Conservation (phyloP, 92 coral and sea anemone species). For the Actinernus sp. region DNA sequence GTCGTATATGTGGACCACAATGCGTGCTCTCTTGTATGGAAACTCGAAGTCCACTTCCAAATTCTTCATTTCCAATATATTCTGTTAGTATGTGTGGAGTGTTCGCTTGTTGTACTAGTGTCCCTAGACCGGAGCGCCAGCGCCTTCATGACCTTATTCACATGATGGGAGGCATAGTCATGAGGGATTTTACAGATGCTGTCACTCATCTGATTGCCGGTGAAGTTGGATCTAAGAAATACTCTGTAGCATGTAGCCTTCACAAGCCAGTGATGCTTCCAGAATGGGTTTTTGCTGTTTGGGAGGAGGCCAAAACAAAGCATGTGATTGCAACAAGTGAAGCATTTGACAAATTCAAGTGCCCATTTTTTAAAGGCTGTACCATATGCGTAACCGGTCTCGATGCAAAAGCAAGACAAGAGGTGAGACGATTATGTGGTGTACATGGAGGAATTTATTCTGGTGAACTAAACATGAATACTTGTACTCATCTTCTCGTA, state of each 20-base stretch:
- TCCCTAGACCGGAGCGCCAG: constrained; percentile 74
- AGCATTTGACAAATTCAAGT: constrained; percentile 64
- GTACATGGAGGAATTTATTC: constrained; percentile 87
- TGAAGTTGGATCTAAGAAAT: constrained; percentile 94
- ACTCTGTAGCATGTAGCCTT: constrained; percentile 80
- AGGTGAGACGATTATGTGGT: constrained; percentile 58
- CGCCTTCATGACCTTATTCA: constrained; percentile 66
- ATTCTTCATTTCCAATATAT: constrained; percentile 60
- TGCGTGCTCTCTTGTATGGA: constrained; percentile 85
- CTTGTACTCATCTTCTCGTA: constrained; percentile 89
- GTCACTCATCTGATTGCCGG: constrained; percentile 98
- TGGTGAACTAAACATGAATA: constrained; percentile 84
- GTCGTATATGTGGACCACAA: constrained; percentile 87
- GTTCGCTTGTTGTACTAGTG: constrained; percentile 75
- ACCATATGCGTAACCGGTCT: constrained; percentile 93
- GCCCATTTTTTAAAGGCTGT: constrained; percentile 91
- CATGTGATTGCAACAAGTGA: constrained; percentile 74
- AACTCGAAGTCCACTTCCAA: constrained; percentile 73
- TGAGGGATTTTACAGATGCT: constrained; percentile 75
- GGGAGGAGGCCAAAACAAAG: constrained; percentile 65
- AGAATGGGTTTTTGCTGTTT: constrained; percentile 81
- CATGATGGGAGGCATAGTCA: constrained; percentile 84
- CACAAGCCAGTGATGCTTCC: constrained; percentile 80
- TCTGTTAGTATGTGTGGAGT: constrained; percentile 76
- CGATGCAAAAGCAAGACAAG: constrained; percentile 71